phyloP scores from a whole-genome alignment of 2,888 invertebrate species.

The Physocephala rufipes region DNA sequence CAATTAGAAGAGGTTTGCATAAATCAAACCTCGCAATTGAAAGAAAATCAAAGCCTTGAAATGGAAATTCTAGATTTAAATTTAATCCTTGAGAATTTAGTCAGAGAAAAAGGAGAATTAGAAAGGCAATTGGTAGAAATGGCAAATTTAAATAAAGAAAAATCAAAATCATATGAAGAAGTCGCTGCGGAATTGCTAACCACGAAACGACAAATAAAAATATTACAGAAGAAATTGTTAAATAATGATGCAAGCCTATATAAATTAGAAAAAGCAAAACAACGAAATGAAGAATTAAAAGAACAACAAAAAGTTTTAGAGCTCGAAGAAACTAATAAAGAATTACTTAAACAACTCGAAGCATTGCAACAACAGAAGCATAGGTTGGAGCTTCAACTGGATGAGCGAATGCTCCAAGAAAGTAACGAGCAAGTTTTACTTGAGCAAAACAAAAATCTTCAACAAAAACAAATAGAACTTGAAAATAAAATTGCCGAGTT shows the following conservation, averaged over 20 bases:
- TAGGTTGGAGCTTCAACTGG: conserved; percentile 13
- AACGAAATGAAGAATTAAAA: conserved; percentile 10
- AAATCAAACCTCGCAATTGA: background rate
- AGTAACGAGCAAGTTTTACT: conserved; percentile 13
- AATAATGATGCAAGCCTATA: conserved; percentile 35
- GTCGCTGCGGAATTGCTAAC: background rate
- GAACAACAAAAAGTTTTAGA: background rate
- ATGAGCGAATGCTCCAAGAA: conserved; percentile 12
- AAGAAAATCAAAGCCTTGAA: background rate
- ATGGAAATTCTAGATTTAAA: conserved; percentile 11
- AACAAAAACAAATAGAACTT: conserved; percentile 35
- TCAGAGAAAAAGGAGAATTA: conserved; percentile 11
- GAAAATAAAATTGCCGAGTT: conserved; percentile 22
- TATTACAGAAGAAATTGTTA: conserved; percentile 26
- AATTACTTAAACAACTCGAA: background rate
- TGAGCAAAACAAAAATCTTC: conserved; percentile 23
- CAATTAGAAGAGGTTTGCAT: background rate
- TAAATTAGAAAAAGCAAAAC: conserved; percentile 38
- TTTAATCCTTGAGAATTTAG: conserved; percentile 1
- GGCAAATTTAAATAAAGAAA: conserved; percentile 23
- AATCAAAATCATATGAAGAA: background rate
- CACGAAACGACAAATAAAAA: conserved; percentile 12
- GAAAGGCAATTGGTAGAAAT: conserved; percentile 1
- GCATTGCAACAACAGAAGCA: conserved; percentile 11
- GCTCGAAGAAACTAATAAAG: conserved; percentile 19